Conservation (phyloP, 2,888 invertebrate genomes). For the Teleogryllus oceanicus region DNA sequence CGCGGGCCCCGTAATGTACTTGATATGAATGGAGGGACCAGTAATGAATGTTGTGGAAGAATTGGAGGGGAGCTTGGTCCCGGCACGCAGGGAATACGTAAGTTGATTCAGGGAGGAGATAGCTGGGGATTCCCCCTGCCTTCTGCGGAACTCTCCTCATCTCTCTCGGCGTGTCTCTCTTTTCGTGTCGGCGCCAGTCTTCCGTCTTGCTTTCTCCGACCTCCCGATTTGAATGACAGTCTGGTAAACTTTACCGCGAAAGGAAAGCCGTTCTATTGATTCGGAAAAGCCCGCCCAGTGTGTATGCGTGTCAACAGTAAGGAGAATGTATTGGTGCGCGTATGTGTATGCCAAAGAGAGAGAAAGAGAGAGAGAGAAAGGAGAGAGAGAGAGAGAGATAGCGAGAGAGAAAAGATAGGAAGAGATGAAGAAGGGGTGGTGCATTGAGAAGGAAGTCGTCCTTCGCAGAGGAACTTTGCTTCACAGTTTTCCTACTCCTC, state of each 20-base stretch:
- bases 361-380: neutral
- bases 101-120: neutral
- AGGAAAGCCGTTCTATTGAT: neutral
- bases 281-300: neutral
- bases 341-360: neutral
- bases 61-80: neutral
- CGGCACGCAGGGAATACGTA: slow-evolving; percentile 6
- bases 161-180: no score
- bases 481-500: neutral
- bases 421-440: neutral
- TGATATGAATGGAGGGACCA: neutral
- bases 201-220: neutral
- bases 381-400: neutral
- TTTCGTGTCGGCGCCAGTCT: neutral
- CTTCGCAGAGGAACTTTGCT: neutral
- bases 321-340: neutral
- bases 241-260: neutral
- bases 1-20: neutral
- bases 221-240: neutral
- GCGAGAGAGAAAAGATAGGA: neutral
- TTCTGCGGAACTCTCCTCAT: neutral
- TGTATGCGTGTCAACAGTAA: no score
- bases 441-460: neutral
- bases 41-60: neutral
- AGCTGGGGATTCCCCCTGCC: neutral